These are phyloP conservation scores for Apteryx owenii DNA, from an alignment of 2,113 vertebrate species.

Conservation along the genomic window DNA sequence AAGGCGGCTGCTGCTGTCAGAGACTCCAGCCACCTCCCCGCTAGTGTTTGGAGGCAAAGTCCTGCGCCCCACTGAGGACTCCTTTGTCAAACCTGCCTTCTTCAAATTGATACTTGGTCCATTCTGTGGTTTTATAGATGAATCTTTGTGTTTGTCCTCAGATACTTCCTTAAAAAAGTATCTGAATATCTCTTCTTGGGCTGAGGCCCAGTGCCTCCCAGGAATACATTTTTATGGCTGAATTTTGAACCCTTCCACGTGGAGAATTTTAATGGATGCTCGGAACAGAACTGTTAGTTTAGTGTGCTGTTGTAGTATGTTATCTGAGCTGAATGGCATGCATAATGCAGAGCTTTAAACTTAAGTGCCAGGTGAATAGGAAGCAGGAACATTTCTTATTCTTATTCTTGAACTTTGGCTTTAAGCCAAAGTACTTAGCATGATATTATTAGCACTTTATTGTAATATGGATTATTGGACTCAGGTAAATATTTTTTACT, in stretches of 20 bases:
- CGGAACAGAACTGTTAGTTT: slow-evolving; percentile 53
- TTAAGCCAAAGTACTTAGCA: slow-evolving; percentile 25
- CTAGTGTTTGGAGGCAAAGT: neutral
- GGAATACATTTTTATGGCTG: neutral
- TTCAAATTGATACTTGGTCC: neutral
- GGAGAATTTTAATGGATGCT: slow-evolving; percentile 43
- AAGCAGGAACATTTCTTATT: slow-evolving; percentile 48
- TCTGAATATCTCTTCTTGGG: neutral
- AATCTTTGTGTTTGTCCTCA: neutral
- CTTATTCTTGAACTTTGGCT: slow-evolving; percentile 50
- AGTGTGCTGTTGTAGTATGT: slow-evolving; percentile 21
- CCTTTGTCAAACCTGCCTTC: neutral
- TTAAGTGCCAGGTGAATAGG: slow-evolving; percentile 14
- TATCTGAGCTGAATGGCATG: slow-evolving; percentile 16
- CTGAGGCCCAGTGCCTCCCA: neutral
- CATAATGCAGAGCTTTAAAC: neutral
- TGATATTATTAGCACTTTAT: slow-evolving; percentile 41
- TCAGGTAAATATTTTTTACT: neutral
- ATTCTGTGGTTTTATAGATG: neutral
- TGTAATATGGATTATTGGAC: neutral
- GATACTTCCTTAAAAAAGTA: neutral
- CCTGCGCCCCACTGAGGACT: neutral
- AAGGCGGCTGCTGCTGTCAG: slow-evolving; percentile 31
- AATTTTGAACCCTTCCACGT: slow-evolving; percentile 36
- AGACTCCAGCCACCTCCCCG: slow-evolving; percentile 4